Evolutionary conservation across 2,113 vertebrate genomes (phyloP).

Genomic region (Dicrurus megarhynchus): DNA sequence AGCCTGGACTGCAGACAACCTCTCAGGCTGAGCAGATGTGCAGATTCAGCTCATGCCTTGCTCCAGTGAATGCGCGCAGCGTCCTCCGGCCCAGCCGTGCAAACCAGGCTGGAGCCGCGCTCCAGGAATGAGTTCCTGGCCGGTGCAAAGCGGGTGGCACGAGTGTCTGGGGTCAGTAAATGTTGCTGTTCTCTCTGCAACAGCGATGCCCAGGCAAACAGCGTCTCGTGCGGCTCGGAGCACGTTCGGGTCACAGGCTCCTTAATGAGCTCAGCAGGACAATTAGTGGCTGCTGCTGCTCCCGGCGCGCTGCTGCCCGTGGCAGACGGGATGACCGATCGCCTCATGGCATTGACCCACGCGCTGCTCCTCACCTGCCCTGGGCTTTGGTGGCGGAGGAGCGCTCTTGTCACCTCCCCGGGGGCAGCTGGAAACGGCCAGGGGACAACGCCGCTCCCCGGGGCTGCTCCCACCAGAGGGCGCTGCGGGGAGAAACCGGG

Average conservation of each 20-base stretch:
- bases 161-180: background rate
- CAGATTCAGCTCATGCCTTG: background rate
- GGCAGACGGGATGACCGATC: background rate
- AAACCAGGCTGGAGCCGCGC: background rate
- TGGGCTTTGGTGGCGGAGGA: background rate
- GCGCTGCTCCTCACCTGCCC: background rate
- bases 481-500: background rate
- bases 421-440: background rate
- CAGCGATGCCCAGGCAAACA: background rate
- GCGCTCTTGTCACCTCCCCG: background rate
- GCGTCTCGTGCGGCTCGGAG: background rate
- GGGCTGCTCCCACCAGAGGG: background rate
- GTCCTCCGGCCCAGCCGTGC: background rate
- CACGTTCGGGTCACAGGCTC: background rate
- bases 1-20: no score
- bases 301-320: background rate
- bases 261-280: background rate
- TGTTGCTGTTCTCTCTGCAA: background rate
- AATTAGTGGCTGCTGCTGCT: background rate
- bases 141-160: background rate
- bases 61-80: background rate
- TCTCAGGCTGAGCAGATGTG: background rate
- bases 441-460: background rate
- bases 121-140: background rate
- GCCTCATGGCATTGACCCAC: background rate